Evolutionary conservation across 2,888 invertebrate genomes (phyloP), one percentile per base, ranked within the genome.

Genomic region (Leptopterna dolabrata): DNA sequence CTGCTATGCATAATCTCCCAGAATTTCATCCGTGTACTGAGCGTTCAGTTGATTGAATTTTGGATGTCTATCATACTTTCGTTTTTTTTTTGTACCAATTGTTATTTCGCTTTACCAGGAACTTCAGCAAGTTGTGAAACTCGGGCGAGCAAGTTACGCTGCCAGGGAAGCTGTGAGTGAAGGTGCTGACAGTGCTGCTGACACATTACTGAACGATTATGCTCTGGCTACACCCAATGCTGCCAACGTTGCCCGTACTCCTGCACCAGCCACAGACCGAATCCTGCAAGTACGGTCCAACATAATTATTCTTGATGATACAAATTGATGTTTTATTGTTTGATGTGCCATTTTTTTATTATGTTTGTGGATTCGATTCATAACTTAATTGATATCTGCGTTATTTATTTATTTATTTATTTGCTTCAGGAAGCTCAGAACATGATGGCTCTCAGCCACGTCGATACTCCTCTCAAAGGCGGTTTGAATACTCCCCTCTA

Each of bases 371-470:
- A 36, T 2, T 36, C 2, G 2, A 36, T 36, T 36, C 36, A 4
- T 36, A 36, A 36, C 7, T 36, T 36, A 36, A 36, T 47, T 47
- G 47, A 13, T 55, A 55, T 19, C 9, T 55, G 55, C 19, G 9
- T 16, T 47, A 7, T 16, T 47, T 47, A 47, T 16, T 84, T 88
- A 36, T 84, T 70, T 16, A 87, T 70, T 16, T 81, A 83, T 36
- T 36, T 2, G 4, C 36, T 36, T 78, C 95, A 98, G 94, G 99
- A 99, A 92, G 99, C 99, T 0, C 98, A 99, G 92, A 99, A 99
- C 91, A 96, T 99, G 91, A 98, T 99, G 97, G 99, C 99, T 0
- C 93, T 99, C 27, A 97, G 98, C 0, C 98, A 99, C 92, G 98
- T 98, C 0, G 99, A 99, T 91, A 99, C 99, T 0, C 99, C 99